These are phyloP conservation scores for Eupithecia insigniata DNA, from an alignment of 2,888 invertebrate genomes.

Conservation along the genomic window DNA sequence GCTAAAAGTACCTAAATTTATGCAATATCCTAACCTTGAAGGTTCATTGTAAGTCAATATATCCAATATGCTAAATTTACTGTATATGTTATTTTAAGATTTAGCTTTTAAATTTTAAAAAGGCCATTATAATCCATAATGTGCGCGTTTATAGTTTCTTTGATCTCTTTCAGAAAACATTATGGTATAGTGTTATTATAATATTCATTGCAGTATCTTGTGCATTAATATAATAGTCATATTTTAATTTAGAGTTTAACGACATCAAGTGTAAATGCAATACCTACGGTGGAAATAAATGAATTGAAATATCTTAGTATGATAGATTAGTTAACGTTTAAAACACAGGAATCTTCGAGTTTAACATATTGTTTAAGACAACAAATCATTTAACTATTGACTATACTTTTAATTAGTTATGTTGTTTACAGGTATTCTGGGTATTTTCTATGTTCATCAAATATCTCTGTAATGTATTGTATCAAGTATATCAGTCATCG, in stretches of 20 bases:
- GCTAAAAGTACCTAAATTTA: conserved; percentile 26
- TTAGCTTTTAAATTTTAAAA: background rate
- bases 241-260: no score
- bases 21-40: conserved; percentile 37
- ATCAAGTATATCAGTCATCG: no score
- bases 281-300: no score
- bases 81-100: background rate
- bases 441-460: no score
- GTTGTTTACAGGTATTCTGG: no score
- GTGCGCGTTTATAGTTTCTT: background rate
- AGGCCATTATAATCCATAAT: background rate
- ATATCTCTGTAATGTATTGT: no score
- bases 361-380: background rate
- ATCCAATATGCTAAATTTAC: conserved; percentile 12
- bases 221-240: no score
- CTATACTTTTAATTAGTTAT: no score
- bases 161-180: background rate
- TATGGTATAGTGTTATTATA: no score
- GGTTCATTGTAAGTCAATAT: conserved; percentile 31
- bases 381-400: background rate
- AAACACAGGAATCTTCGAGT: background rate
- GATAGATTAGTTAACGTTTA: background rate
- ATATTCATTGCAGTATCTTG: no score
- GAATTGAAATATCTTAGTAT: no score
- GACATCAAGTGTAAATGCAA: no score